A percentile compares a stretch with the other conserved stretches of the same genome.
Conservation (phyloP, 1,140 invertebrate species). For the Zaprionus africanus region DNA sequence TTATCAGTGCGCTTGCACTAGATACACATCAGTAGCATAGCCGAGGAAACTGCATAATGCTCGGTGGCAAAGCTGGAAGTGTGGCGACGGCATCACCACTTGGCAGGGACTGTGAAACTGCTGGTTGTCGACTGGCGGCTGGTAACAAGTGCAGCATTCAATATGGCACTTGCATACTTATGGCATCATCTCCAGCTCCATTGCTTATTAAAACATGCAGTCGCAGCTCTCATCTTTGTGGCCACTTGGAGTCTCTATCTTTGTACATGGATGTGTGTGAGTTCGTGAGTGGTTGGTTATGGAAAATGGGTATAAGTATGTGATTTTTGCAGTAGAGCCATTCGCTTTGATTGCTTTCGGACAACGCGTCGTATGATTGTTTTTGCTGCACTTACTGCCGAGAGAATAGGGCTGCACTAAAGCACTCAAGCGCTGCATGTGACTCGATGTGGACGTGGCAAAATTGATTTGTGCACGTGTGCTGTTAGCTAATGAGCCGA, state of each 20-base stretch:
- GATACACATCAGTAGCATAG: conserved; percentile 74
- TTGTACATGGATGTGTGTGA: neutral
- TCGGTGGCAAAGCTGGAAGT: conserved; percentile 40
- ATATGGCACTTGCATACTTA: conserved; percentile 52
- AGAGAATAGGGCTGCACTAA: conserved; percentile 24
- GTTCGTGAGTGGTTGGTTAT: neutral
- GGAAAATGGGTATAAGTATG: conserved; percentile 18
- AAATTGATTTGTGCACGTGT: conserved; percentile 80
- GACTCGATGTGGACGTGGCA: conserved; percentile 34
- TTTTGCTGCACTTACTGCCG: conserved; percentile 46
- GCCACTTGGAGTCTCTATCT: conserved; percentile 6
- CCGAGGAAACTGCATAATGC: conserved; percentile 54
- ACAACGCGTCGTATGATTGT: conserved; percentile 75
- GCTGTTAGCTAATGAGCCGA: conserved; percentile 71
- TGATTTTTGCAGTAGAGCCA: conserved; percentile 48
- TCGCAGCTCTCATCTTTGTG: conserved; percentile 19
- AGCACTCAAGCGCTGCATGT: conserved; percentile 37
- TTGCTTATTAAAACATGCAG: conserved; percentile 73
- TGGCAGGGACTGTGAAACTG: conserved; percentile 2
- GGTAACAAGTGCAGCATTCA: conserved; percentile 33
- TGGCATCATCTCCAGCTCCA: conserved; percentile 37
- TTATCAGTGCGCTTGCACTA: conserved; percentile 70
- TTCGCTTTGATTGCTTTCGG: conserved; percentile 72
- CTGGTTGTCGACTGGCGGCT: neutral
- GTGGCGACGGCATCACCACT: conserved; percentile 3